These are phyloP conservation scores for Apodemus sylvaticus DNA, from an alignment of 2,113 vertebrate genomes.

Conservation along the genomic window DNA sequence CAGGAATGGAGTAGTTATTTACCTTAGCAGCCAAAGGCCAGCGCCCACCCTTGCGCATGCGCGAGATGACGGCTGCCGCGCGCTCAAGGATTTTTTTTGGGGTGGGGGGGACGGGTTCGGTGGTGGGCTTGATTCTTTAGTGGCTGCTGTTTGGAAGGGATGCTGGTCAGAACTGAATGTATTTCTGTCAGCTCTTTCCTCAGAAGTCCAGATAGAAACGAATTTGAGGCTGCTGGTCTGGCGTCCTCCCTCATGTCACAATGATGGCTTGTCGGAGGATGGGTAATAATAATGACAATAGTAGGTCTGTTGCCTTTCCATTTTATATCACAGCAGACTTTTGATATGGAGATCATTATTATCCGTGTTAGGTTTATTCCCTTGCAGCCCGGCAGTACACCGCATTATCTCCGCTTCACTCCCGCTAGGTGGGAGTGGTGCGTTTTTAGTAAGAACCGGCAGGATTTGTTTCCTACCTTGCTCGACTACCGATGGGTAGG, in stretches of 20 bases:
- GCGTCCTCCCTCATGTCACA: background rate
- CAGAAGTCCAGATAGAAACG: background rate
- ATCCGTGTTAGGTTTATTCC: background rate
- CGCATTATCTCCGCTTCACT: background rate
- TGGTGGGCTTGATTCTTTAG: fast-evolving
- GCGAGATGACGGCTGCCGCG: fast-evolving
- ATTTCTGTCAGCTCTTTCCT: background rate
- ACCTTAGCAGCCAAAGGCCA: background rate
- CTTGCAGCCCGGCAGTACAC: background rate
- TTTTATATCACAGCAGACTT: background rate
- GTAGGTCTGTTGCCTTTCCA: background rate
- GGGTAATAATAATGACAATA: background rate
- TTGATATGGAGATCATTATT: background rate
- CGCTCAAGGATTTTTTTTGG: fast-evolving
- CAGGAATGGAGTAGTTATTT: conserved; percentile 46
- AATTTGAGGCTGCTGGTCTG: background rate
- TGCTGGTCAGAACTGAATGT: fast-evolving
- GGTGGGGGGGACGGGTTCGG: background rate
- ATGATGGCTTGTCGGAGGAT: conserved; percentile 35
- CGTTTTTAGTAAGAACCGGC: background rate
- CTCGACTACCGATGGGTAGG: background rate
- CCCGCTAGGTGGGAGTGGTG: background rate
- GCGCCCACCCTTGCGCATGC: background rate
- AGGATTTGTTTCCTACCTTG: background rate
- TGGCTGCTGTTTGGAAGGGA: fast-evolving